phyloP scores from a whole-genome alignment of 2,113 vertebrate species.

The Mesocricetus auratus region DNA sequence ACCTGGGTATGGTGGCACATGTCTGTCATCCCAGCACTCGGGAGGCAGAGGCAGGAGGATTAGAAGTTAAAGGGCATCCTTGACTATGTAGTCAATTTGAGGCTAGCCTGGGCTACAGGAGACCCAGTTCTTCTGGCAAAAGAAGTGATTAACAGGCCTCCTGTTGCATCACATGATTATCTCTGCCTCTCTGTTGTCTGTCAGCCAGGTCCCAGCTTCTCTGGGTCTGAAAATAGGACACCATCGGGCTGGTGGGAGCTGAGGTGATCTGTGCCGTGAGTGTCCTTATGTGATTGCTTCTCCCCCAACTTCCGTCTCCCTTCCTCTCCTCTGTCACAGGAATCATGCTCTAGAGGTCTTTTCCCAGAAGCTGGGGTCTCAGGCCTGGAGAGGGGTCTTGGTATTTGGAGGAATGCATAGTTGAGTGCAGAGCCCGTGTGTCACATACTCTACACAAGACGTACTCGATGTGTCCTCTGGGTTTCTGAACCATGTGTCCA shows the following conservation, averaged over 20 bases:
- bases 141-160: neutral
- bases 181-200: neutral
- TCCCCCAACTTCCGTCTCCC: accelerated
- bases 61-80: neutral
- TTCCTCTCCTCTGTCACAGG: neutral
- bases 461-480: neutral
- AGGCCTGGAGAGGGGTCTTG: neutral
- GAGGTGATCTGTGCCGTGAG: neutral
- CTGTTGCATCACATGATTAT: accelerated
- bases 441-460: neutral
- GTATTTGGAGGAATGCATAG: neutral
- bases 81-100: neutral
- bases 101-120: neutral
- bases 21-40: neutral
- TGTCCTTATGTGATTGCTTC: neutral
- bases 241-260: neutral
- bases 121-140: neutral
- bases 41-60: neutral
- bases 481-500: neutral
- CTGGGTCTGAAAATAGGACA: neutral
- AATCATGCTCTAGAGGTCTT: neutral
- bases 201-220: neutral
- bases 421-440: accelerated
- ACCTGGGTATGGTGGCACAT: neutral
- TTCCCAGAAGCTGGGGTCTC: neutral